These are phyloP conservation scores for Actinernus sp. DNA, from an alignment of 92 coral and sea anemone species.

Conservation along the genomic window DNA sequence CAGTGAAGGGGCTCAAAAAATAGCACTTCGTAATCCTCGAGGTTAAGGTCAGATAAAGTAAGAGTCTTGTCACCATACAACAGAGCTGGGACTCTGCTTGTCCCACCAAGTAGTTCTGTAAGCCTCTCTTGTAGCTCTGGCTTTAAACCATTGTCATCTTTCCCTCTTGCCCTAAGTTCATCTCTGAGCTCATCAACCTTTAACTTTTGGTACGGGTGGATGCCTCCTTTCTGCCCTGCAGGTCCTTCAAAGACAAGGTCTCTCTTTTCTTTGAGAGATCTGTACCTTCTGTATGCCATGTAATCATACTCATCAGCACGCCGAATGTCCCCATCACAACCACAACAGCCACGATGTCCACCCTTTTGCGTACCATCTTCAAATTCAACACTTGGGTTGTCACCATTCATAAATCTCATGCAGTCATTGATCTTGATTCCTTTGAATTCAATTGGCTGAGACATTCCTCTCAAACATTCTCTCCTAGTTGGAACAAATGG, in stretches of 20 bases:
- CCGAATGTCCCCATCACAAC: constrained; percentile 10
- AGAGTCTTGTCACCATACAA: background rate
- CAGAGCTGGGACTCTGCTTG: constrained; percentile 14
- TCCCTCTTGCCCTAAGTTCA: constrained; percentile 16
- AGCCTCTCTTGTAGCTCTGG: constrained; percentile 3
- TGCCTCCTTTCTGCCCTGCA: background rate
- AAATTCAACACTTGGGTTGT: constrained; percentile 17
- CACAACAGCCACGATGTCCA: constrained; percentile 15
- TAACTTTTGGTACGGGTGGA: constrained; percentile 17
- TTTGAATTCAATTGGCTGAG: no score
- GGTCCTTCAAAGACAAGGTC: constrained; percentile 6
- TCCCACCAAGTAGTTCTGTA: constrained; percentile 7
- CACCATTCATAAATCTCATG: constrained; percentile 34
- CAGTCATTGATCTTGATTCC: constrained; percentile 8
- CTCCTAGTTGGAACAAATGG: constrained; percentile 4
- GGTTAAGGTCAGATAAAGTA: constrained; percentile 29
- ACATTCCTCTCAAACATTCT: constrained; percentile 26
- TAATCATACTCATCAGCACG: background rate
- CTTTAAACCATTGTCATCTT: background rate
- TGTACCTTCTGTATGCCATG: constrained; percentile 4
- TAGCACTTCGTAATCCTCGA: constrained; percentile 22
- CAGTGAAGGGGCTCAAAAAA: constrained; percentile 29
- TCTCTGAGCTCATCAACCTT: constrained; percentile 5
- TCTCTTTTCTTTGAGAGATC: constrained; percentile 1
- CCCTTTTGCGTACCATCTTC: constrained; percentile 25